Evolutionary conservation across 2,113 vertebrate genomes (phyloP), one percentile per base, ranked within the genome.

Genomic region (Microcebus murinus): DNA sequence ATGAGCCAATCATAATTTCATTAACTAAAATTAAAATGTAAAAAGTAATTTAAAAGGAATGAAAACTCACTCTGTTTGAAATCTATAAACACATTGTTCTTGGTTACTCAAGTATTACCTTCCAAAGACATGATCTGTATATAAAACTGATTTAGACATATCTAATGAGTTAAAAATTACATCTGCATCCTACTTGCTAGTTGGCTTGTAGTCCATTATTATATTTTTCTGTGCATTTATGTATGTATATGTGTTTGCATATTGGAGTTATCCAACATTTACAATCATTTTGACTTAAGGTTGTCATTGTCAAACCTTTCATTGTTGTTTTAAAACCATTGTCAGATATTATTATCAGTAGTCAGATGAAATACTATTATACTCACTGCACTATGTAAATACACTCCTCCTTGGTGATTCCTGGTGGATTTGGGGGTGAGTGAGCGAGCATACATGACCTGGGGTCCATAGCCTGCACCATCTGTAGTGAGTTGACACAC

Each of bases 381-480:
- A 36, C 21, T 14, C 14, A 6, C 21, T 13, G n/a, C 52, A 4
- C 13, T 14, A 12, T 50, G 68, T 42, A 67, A 73, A 67, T 8
- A 8, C 2, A 3, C 12, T n/a, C 2, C 12, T 57, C n/a, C 29
- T 18, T 18, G 29, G 20, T 55, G 21, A 36, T 45, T 87, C 57
- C 70, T n/a, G 20, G 5, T 31, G 9, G 18, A 20, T 34, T 5
- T 57, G n/a, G 39, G 17, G 8, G 29, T 55, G 39, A 34, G 17
- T 1, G 8, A 52, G 4, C 15, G 8, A 52, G 4, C 15, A 1
- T 0, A 10, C 4, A 0, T 2, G 13, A 31, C 8, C 0, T 12
- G 0, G 29, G 18, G 17, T 25, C 48, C 4, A 18, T 0, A 0
- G 8, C 23, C 8, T 9, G 39, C 39, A 10, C 57, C 4, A 3